Evolutionary conservation across 2,888 invertebrate species (phyloP).

Genomic region (Lepas anatifera): DNA sequence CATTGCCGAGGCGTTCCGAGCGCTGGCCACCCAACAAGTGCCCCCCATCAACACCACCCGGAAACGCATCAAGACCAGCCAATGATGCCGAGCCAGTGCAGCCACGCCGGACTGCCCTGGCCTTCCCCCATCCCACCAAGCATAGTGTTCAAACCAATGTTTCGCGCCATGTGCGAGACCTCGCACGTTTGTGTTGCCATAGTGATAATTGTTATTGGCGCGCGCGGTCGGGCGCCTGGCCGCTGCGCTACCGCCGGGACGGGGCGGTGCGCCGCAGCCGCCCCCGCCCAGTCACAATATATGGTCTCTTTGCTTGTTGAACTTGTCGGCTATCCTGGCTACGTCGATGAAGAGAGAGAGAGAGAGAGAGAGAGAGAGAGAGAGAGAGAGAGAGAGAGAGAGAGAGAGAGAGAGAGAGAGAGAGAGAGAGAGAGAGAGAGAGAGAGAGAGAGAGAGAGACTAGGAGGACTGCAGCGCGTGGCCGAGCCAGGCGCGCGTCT

Average conservation of each 20-base stretch:
- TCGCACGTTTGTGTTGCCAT: slow-evolving; percentile 2
- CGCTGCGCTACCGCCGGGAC: not conserved
- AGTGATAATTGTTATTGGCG: not conserved
- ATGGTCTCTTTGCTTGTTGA: slow-evolving; percentile 2
- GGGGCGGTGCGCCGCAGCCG: no score
- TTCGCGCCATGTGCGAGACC: not conserved
- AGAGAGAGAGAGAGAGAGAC: not conserved
- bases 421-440: not conserved
- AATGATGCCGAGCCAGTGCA: not conserved
- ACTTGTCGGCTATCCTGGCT: not conserved
- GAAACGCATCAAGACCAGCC: slow-evolving; percentile 65
- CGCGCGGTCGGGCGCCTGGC: not conserved
- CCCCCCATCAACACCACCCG: slow-evolving; percentile 96
- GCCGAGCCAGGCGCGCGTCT: not conserved
- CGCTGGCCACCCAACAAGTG: slow-evolving; percentile 96
- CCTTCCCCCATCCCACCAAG: not conserved
- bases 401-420: not conserved
- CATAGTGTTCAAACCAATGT: not conserved
- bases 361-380: no score
- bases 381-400: not conserved
- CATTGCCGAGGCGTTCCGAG: slow-evolving; percentile 97
- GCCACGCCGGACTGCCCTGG: not conserved
- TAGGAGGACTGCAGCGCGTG: no score
- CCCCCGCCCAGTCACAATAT: slow-evolving; percentile 2
- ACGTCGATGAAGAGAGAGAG: not conserved